Evolutionary conservation across 1,140 invertebrate genomes (phyloP).

Genomic region (Oryctes rhinoceros): DNA sequence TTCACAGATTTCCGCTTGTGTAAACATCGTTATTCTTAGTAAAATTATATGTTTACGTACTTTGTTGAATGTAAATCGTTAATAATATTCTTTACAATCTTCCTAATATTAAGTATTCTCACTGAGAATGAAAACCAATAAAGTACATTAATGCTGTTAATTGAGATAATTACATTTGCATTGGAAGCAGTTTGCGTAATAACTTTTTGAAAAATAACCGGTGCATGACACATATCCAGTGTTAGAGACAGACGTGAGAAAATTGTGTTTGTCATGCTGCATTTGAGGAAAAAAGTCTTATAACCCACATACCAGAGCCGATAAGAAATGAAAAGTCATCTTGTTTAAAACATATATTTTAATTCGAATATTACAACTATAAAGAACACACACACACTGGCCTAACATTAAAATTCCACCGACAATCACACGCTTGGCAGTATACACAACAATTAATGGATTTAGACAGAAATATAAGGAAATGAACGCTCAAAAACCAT

Average conservation of each 20-base stretch:
- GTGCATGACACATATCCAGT: constrained; percentile 23
- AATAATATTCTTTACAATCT: too few relatives aligned
- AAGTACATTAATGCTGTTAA: too few relatives aligned
- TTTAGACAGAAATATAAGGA: neutral
- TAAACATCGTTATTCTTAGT: too few relatives aligned
- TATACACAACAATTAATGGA: constrained; percentile 1
- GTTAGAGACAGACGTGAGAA: constrained; percentile 1
- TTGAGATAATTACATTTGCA: too few relatives aligned
- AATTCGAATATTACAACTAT: constrained; percentile 32
- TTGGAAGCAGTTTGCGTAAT: neutral
- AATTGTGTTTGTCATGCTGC: neutral
- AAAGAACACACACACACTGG: constrained; percentile 26
- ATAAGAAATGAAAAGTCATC: constrained; percentile 16
- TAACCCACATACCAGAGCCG: neutral
- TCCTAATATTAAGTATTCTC: too few relatives aligned
- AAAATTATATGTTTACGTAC: too few relatives aligned
- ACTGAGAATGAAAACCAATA: too few relatives aligned
- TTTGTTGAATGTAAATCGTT: too few relatives aligned
- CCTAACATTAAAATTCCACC: neutral
- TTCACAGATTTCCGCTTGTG: too few relatives aligned
- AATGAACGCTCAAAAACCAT: neutral
- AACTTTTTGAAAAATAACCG: neutral
- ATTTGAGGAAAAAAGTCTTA: constrained; percentile 2
- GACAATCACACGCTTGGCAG: neutral
- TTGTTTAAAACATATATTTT: constrained; percentile 22